Conservation (phyloP, 1,140 invertebrate species). For the Drosophila punjabiensis region DNA sequence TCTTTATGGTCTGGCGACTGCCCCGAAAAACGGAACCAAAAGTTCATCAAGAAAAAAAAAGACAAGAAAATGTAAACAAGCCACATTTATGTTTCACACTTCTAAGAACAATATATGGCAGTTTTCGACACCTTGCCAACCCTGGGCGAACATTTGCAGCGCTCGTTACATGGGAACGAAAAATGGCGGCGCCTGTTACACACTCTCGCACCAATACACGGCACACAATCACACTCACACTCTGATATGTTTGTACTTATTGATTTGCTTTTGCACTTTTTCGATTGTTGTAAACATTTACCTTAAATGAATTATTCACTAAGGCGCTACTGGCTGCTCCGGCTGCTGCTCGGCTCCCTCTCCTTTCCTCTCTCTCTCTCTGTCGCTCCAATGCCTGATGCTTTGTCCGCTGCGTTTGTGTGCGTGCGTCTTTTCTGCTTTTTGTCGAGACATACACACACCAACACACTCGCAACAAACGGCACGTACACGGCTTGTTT, state of each 20-base stretch:
- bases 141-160: slow-evolving; percentile 42
- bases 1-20: neutral
- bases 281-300: slow-evolving; percentile 49
- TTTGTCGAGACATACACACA: slow-evolving; percentile 48
- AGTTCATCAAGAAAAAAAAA: neutral
- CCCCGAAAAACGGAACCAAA: neutral
- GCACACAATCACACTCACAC: slow-evolving; percentile 11
- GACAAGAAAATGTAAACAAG: neutral
- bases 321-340: slow-evolving; percentile 42
- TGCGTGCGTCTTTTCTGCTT: slow-evolving; percentile 40
- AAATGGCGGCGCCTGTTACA: slow-evolving; percentile 76
- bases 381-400: slow-evolving; percentile 47
- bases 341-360: neutral
- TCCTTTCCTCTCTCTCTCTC: slow-evolving; percentile 2
- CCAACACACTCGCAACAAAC: slow-evolving; percentile 11
- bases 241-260: slow-evolving; percentile 49
- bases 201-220: slow-evolving; percentile 36
- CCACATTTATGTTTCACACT: neutral
- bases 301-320: slow-evolving; percentile 56
- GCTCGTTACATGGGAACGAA: slow-evolving; percentile 74
- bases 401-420: slow-evolving; percentile 63
- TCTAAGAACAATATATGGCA: neutral
- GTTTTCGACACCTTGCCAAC: slow-evolving; percentile 38
- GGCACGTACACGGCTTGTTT: slow-evolving; percentile 28
- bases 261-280: slow-evolving; percentile 30